These are phyloP conservation scores for Pipa parva DNA, from an alignment of 2,113 vertebrate species.

Conservation along the genomic window DNA sequence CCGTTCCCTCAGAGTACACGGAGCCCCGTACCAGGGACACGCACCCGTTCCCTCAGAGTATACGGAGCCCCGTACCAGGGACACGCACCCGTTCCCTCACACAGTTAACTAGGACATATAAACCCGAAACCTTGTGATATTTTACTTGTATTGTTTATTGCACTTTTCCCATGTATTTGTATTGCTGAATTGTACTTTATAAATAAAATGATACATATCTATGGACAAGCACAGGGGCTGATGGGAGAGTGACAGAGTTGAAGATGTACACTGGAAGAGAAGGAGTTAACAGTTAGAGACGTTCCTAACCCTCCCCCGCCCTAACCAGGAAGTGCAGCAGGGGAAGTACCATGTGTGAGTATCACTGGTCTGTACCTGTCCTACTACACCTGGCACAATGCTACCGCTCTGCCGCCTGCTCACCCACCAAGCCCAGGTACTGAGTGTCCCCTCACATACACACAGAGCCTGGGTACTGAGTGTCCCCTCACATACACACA, in stretches of 20 bases:
- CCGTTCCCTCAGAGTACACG: too few relatives aligned
- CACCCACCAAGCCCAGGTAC: conserved; percentile 3
- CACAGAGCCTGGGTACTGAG: neutral
- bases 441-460: neutral
- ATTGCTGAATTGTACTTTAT: too few relatives aligned
- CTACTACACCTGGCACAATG: neutral
- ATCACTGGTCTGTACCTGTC: neutral
- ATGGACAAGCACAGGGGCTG: neutral
- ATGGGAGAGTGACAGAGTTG: neutral
- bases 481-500: neutral
- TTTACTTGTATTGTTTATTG: too few relatives aligned
- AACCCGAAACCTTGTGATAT: too few relatives aligned
- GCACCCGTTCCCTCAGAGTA: too few relatives aligned
- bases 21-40: too few relatives aligned
- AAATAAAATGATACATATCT: too few relatives aligned
- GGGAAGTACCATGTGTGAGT: too few relatives aligned
- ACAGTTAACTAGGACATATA: too few relatives aligned
- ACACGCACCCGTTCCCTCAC: too few relatives aligned
- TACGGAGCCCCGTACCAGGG: too few relatives aligned
- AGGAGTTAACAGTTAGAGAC: conserved; percentile 4
- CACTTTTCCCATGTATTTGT: too few relatives aligned
- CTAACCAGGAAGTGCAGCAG: conserved; percentile 5
- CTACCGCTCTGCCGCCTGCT: neutral
- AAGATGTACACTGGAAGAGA: neutral
- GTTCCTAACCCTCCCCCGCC: neutral